A percentile compares a stretch with the other conserved stretches of the same genome.
Conservation (phyloP, 1,140 invertebrate species). For the Contarinia nasturtii region DNA sequence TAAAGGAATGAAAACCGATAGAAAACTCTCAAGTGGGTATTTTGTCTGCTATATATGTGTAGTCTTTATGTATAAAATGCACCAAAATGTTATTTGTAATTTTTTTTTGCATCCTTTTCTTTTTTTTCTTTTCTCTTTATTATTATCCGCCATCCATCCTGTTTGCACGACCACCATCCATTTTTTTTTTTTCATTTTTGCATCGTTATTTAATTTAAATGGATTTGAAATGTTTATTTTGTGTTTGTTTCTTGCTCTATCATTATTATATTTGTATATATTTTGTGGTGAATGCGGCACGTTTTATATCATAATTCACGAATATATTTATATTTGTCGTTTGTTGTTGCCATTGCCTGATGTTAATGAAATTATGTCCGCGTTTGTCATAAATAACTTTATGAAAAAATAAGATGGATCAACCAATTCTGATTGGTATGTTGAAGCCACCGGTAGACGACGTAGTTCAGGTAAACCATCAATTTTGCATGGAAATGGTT, state of each 20-base stretch:
- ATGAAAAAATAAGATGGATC: background rate
- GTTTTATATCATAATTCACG: background rate
- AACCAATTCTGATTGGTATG: conserved; percentile 20
- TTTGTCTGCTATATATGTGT: background rate
- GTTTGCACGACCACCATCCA: background rate
- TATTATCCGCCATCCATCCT: background rate
- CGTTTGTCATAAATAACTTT: background rate
- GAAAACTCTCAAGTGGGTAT: conserved; percentile 1
- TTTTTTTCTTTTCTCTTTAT: background rate
- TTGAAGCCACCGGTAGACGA: conserved; percentile 22
- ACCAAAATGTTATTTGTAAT: background rate
- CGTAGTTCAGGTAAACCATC: conserved; percentile 22
- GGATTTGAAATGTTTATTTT: background rate
- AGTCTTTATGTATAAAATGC: background rate
- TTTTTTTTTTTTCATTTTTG: background rate
- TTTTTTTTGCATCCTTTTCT: background rate
- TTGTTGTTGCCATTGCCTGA: background rate
- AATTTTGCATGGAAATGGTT: background rate
- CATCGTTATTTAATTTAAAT: background rate
- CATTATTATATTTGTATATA: background rate
- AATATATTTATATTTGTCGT: background rate
- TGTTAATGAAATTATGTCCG: background rate
- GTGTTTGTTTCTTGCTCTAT: background rate
- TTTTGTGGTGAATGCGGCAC: background rate
- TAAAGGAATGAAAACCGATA: background rate